Conservation (phyloP, 2,797 vertebrate species). For the Notoglanidium macrostoma region DNA sequence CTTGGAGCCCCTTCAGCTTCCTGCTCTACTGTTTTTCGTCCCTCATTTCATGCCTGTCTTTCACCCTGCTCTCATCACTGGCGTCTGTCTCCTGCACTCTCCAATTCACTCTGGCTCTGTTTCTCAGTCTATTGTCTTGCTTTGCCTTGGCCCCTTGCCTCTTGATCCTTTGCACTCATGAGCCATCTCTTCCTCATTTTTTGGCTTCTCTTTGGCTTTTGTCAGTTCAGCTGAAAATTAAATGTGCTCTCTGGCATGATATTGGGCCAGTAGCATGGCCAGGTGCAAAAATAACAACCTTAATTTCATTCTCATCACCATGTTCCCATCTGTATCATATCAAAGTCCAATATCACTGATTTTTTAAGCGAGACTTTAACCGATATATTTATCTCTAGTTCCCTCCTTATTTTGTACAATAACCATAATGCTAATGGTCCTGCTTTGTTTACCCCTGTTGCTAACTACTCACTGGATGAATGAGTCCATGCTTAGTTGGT, state of each 20-base stretch:
- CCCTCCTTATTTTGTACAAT: background rate
- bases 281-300: conserved; percentile 36
- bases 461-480: conserved; percentile 46
- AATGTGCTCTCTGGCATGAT: conserved; percentile 47
- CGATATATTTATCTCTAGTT: background rate
- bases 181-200: background rate
- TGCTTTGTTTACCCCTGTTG: background rate
- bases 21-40: conserved; percentile 20
- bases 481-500: conserved; percentile 39
- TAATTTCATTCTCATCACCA: conserved; percentile 18
- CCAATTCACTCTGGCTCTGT: background rate
- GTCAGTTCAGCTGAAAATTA: conserved; percentile 45
- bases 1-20: conserved; percentile 47
- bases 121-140: conserved; percentile 32
- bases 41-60: conserved; percentile 23
- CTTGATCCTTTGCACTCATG: background rate
- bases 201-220: conserved; percentile 27
- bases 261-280: conserved; percentile 13
- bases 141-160: conserved; percentile 18
- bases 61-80: background rate
- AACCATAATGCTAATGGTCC: conserved; percentile 26
- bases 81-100: conserved; percentile 2
- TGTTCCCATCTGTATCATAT: conserved; percentile 18
- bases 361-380: background rate
- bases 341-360: conserved; percentile 13